Evolutionary conservation across 2,113 vertebrate species (phyloP).

Genomic region (Syngnathus typhle): DNA sequence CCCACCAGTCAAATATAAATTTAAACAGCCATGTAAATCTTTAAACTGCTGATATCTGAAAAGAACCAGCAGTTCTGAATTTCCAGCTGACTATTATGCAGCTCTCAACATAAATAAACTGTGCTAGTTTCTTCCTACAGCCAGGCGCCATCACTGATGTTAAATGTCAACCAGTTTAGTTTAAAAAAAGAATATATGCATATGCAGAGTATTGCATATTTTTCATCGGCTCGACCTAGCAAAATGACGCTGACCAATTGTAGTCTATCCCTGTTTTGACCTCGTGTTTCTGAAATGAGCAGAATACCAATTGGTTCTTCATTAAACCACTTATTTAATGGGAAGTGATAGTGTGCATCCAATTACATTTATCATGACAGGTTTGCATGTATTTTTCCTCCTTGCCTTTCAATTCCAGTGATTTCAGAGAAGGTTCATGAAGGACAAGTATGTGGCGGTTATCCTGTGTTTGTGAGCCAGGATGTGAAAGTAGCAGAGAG

Average conservation of each 20-base stretch:
- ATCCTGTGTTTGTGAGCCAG: constrained; percentile 18
- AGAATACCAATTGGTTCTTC: constrained; percentile 8
- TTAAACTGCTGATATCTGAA: background rate
- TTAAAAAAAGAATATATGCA: constrained; percentile 6
- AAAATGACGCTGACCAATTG: constrained; percentile 20
- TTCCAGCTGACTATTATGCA: constrained; percentile 19
- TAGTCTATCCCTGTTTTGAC: constrained; percentile 34
- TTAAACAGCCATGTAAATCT: no score
- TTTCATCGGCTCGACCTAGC: constrained; percentile 31
- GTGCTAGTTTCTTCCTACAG: constrained; percentile 33
- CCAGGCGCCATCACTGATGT: constrained; percentile 5
- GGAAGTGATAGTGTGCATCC: background rate
- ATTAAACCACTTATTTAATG: background rate
- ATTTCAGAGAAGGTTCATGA: constrained; percentile 12
- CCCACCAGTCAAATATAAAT: no score
- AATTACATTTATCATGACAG: constrained; percentile 30
- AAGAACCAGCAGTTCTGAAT: constrained; percentile 17
- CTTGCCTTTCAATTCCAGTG: constrained; percentile 27
- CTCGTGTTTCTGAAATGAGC: constrained; percentile 29
- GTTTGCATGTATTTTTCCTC: constrained; percentile 34
- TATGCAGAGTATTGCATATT: background rate
- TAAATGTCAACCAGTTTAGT: constrained; percentile 14
- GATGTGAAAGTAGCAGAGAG: background rate
- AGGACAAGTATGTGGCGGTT: constrained; percentile 15
- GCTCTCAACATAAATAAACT: constrained; percentile 33